Percentiles rank a stretch among this genome's conserved stretches.
Conservation (phyloP, 2,888 invertebrate genomes). For the Drosophila aldrichi region DNA sequence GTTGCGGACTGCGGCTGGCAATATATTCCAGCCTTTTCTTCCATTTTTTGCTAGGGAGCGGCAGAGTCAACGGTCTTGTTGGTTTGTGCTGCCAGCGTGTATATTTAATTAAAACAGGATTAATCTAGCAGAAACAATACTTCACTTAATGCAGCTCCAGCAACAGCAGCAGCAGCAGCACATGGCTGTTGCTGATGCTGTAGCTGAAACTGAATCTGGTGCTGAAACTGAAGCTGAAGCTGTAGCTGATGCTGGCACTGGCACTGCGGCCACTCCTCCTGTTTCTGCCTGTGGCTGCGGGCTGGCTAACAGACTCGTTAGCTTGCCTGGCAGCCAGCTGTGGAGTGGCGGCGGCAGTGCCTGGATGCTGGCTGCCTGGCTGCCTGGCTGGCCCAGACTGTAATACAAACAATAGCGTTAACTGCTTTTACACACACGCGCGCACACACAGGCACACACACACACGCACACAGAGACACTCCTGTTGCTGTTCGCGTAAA, state of each 20-base stretch:
- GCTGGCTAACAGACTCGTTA: slow-evolving; percentile 77
- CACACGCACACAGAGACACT: slow-evolving; percentile 1
- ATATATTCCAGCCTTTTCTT: slow-evolving; percentile 44
- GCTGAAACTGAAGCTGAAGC: slow-evolving; percentile 6
- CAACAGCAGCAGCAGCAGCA: slow-evolving; percentile 32
- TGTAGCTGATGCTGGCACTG: slow-evolving; percentile 10
- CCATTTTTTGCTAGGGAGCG: slow-evolving; percentile 40
- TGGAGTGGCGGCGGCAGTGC: slow-evolving; percentile 11
- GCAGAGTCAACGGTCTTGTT: slow-evolving; percentile 60
- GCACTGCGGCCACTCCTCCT: slow-evolving; percentile 20
- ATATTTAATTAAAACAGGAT: slow-evolving; percentile 81
- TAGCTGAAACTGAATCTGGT: slow-evolving; percentile 24
- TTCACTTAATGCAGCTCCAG: slow-evolving; percentile 77
- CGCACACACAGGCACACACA: slow-evolving; percentile 8
- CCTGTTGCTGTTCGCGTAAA: slow-evolving; percentile 4
- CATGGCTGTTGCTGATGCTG: slow-evolving; percentile 32
- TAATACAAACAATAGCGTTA: slow-evolving; percentile 72
- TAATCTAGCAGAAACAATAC: slow-evolving; percentile 82
- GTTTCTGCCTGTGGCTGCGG: slow-evolving; percentile 61
- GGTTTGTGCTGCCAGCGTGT: slow-evolving; percentile 82
- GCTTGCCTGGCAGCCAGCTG: slow-evolving; percentile 51
- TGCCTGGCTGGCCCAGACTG: slow-evolving; percentile 59
- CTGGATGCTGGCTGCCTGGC: slow-evolving; percentile 61
- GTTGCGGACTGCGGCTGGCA: slow-evolving; percentile 41
- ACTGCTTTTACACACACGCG: slow-evolving; percentile 41